A percentile compares a stretch with the other conserved stretches of the same genome.
phyloP scores from a whole-genome alignment of 2,888 invertebrate species.

The Odontothrips loti region DNA sequence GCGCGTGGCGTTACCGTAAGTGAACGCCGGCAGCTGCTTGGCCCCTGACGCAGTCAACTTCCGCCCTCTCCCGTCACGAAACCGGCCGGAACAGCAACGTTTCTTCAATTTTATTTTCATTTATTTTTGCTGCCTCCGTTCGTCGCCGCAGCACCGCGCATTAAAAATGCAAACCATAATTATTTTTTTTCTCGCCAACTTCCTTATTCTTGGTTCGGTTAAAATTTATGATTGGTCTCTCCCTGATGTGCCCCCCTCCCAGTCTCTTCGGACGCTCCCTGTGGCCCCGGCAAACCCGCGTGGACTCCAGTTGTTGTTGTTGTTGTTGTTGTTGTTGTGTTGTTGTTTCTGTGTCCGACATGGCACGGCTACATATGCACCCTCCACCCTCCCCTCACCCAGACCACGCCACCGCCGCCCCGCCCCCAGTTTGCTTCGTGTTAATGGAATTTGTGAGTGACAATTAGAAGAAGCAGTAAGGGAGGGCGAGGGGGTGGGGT shows the following conservation, averaged over 20 bases:
- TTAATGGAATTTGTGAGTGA: constrained; percentile 21
- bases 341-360: too few species aligned
- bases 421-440: neutral
- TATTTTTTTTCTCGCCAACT: neutral
- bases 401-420: neutral
- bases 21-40: too few species aligned
- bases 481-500: neutral
- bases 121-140: too few species aligned
- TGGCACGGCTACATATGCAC: neutral
- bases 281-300: neutral
- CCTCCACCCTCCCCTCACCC: neutral
- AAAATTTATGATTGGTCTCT: neutral
- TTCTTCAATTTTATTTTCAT: too few species aligned
- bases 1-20: too few species aligned
- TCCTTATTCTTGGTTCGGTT: neutral
- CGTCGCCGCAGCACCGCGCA: too few species aligned
- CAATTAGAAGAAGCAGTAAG: neutral
- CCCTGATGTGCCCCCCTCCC: neutral
- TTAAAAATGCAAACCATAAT: too few species aligned
- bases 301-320: too few species aligned
- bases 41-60: too few species aligned
- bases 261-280: neutral
- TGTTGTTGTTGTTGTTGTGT: too few species aligned
- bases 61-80: too few species aligned
- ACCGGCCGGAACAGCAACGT: too few species aligned